Evolutionary conservation across 2,888 invertebrate genomes (phyloP), one percentile per base, ranked within the genome.

Genomic region (Hydrotaea diabolus): DNA sequence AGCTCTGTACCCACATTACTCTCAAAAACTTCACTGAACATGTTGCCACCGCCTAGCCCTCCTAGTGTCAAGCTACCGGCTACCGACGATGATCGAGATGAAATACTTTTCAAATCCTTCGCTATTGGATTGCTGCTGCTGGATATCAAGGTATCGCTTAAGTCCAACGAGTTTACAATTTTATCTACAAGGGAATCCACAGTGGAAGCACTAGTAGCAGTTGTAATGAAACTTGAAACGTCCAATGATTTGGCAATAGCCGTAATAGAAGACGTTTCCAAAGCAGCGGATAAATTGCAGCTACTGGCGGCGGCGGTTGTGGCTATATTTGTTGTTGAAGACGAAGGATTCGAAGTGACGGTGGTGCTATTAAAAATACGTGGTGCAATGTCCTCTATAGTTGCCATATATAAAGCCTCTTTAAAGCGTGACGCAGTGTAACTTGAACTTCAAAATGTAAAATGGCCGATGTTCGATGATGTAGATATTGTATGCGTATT

Each of bases 1-100:
- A 91, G 88, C 82, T 91, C 90, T 46, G 88, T 89, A 26, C 90
- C 90, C 49, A 82, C 77, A 49, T 90, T 91, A 46, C 87, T 87
- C 71, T 92, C 92, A 71, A 90, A 92, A 4, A 88, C 87, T 19
- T 88, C 88, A 57, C 87, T 88, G 78, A 88, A 88, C 88, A 88
- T 88, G 36, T 83, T 87, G 78, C 85, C 83, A 19, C 76, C 69
- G 17, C 85, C 85, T 46, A 77, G 77, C 39, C 82, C 82, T 31
- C 79, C 79, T 31, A 85, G 80, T 36, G 69, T 74, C 82, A 85
- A 59, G 55, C 85, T 85, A 55, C 84, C 85, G 17, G 85, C 83
- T 66, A 87, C 77, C 9, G 87, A 86, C 31, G 87, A 87, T 8
- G 87, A 87, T 71, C 87, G 86, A 21, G 87, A 86, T 0, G 86